These are phyloP conservation scores for Datnioides undecimradiatus DNA, from an alignment of 2,113 vertebrate genomes.

Conservation along the genomic window DNA sequence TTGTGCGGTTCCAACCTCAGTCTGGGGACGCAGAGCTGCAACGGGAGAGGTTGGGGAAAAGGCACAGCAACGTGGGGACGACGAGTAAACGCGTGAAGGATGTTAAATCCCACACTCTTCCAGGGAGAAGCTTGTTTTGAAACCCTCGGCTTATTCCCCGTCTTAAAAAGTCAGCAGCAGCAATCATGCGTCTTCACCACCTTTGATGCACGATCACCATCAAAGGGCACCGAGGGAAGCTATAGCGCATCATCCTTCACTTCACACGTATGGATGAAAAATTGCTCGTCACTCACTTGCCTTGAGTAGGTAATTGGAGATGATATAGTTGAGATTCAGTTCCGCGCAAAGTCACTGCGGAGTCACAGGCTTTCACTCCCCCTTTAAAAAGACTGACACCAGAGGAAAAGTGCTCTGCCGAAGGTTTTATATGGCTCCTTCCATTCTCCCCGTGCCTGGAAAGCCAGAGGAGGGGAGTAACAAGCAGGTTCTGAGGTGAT, in stretches of 20 bases:
- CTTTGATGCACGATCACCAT: constrained; percentile 62
- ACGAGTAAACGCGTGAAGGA: constrained; percentile 53
- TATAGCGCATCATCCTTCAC: constrained; percentile 32
- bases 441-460: constrained; percentile 42
- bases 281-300: constrained; percentile 56
- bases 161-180: constrained; percentile 55
- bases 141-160: constrained; percentile 17
- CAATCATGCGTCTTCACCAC: constrained; percentile 49
- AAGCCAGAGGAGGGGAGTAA: constrained; percentile 33
- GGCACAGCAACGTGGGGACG: not conserved
- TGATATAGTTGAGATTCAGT: constrained; percentile 62
- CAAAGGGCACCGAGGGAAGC: constrained; percentile 53
- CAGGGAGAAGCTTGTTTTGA: constrained; percentile 34
- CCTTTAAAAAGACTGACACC: constrained; percentile 59
- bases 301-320: constrained; percentile 70
- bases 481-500: constrained; percentile 40
- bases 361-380: constrained; percentile 53
- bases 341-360: constrained; percentile 52
- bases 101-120: constrained; percentile 49
- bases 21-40: constrained; percentile 7
- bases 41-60: constrained; percentile 12
- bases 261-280: constrained; percentile 54
- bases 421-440: constrained; percentile 52
- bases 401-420: constrained; percentile 27
- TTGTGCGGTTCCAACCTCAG: constrained; percentile 49